Base-by-base conservation (phyloP, 1,140 invertebrate genomes). In the Rhyacophila brunnea region DNA sequence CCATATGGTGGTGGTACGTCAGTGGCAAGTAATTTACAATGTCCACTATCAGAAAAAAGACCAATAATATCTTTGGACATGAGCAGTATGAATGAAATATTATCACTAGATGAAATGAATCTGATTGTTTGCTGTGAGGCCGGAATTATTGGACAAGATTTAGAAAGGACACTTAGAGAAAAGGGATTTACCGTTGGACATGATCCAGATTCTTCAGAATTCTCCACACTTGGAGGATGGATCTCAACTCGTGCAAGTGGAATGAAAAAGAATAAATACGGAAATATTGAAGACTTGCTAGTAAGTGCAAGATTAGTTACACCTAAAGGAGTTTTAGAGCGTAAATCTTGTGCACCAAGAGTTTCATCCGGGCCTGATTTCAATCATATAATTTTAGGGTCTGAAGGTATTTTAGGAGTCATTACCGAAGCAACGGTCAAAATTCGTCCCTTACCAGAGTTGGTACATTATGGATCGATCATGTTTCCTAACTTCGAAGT, bases 221-320 rank as follows among this genome's bases (percentile, higher is more conserved):
- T 99, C 73, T 93, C 91, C 7, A 98, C 95, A 63, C 79, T 99
- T 10, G 96, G 97, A 10, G 97, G 97, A 13, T 99, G 97, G 97
- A 92, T 99, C 11, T 95, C 96, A 0, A 99, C 97, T 0, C 78
- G 96, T 65, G 96, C 97, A 0, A 98, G 95, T 15, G 96, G 97
- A 11, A 99, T 99, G 96, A 99, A 99, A 77, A 99, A 99, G 77
- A 99, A 99, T 71, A 87, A 90, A 0, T 99, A 98, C 68, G 96
- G 96, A 0, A 99, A 99, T 70, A 99, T 99, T 50, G 95, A 98
- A 77, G 95, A 98, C 72, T 74, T 98, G 18, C 74, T 99, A 1
- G 88, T 99, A 2, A 88, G 94, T 65, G 85, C 95, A 0, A 89
- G 87, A 70, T 90, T 94, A 84, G 92, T 96, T 0, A 96, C 93